Percentiles rank a stretch among this genome's conserved stretches.
Conservation (phyloP, 2,113 vertebrate species). For the Strigops habroptila region DNA sequence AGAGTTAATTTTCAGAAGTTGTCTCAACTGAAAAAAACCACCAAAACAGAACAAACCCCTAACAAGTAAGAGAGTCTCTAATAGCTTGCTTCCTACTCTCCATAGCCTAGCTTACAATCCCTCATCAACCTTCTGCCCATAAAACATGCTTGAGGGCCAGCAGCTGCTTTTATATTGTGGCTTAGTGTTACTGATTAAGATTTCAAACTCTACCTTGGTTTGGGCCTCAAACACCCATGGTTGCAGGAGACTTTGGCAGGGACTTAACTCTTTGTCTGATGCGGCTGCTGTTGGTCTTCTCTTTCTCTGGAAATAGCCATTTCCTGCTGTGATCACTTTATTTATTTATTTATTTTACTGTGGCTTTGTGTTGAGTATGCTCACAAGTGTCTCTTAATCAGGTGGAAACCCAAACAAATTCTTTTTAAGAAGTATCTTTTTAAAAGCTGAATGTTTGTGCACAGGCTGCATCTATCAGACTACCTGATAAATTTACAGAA, state of each 20-base stretch:
- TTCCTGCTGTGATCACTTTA: neutral
- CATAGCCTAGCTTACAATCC: neutral
- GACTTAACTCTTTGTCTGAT: neutral
- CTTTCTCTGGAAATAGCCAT: neutral
- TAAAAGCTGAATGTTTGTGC: neutral
- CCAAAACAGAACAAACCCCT: neutral
- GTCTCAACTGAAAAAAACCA: neutral
- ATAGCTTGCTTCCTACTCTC: neutral
- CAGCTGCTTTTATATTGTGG: neutral
- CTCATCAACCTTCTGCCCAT: neutral
- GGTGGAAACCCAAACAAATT: neutral
- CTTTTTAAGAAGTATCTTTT: neutral
- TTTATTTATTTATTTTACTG: neutral
- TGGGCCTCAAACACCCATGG: neutral
- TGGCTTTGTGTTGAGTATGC: neutral
- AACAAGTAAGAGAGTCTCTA: neutral
- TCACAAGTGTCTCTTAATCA: neutral
- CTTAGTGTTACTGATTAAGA: neutral
- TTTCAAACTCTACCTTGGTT: neutral
- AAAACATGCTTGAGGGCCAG: neutral
- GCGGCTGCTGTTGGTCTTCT: neutral
- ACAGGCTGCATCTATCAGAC: neutral
- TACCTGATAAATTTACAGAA: neutral
- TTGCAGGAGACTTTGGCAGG: neutral
- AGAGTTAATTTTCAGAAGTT: neutral